A percentile compares a stretch with the other conserved stretches of the same genome.
Evolutionary conservation across 2,888 invertebrate species (phyloP).

Genomic region (Tinea trinotella): DNA sequence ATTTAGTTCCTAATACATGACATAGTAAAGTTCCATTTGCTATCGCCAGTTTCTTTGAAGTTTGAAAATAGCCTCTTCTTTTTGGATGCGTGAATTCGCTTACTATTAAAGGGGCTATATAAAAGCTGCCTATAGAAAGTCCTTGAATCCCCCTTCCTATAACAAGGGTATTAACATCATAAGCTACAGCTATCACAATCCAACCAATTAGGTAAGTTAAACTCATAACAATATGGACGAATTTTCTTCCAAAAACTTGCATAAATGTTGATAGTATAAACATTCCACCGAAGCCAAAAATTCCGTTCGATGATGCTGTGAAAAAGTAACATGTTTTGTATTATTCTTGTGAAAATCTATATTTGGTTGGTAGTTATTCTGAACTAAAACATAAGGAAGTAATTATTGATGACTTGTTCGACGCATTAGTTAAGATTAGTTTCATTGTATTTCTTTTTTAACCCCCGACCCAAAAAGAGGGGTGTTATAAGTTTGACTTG

Average conservation of each 20-base stretch:
- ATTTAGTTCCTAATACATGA: conserved; percentile 34
- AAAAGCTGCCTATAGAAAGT: conserved; percentile 22
- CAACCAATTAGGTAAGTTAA: conserved; percentile 33
- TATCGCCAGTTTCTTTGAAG: conserved; percentile 1
- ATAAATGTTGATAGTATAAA: neutral
- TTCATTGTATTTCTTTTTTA: too few relatives aligned
- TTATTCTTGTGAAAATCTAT: too few relatives aligned
- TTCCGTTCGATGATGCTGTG: conserved; percentile 5
- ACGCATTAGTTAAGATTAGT: too few relatives aligned
- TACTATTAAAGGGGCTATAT: neutral
- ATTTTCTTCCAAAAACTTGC: conserved; percentile 1
- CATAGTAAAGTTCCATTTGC: conserved; percentile 31
- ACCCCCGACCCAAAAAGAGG: too few relatives aligned
- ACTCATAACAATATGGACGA: neutral
- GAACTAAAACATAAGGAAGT: too few relatives aligned
- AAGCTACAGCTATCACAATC: conserved; percentile 34
- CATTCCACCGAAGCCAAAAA: conserved; percentile 5
- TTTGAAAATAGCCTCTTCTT: conserved; percentile 12
- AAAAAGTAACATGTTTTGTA: too few relatives aligned
- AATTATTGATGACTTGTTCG: too few relatives aligned
- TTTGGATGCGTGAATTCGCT: conserved; percentile 10
- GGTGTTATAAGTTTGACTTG: too few relatives aligned
- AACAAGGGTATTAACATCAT: conserved; percentile 30
- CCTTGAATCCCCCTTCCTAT: conserved; percentile 36
- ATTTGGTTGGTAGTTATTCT: too few relatives aligned